Evolutionary conservation across 2,888 invertebrate genomes (phyloP).

Genomic region (Apoda limacodes): DNA sequence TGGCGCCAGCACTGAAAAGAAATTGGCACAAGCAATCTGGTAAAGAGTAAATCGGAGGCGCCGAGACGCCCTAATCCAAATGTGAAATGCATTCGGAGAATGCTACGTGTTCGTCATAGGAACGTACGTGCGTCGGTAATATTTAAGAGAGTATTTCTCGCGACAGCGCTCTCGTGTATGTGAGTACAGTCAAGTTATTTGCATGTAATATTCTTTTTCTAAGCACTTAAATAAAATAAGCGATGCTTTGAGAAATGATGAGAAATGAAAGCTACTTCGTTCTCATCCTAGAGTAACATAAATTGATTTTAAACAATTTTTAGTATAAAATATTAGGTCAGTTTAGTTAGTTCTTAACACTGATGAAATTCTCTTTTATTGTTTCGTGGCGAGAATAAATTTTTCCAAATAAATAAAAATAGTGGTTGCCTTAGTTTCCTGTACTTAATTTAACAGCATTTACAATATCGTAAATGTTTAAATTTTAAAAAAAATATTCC

Average conservation of each 20-base stretch:
- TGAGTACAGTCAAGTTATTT: slow-evolving; percentile 43
- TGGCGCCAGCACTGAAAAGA: slow-evolving; percentile 48
- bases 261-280: slow-evolving; percentile 62
- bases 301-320: too few species aligned
- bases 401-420: too few species aligned
- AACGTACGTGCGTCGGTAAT: slow-evolving; percentile 44
- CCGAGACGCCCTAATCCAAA: slow-evolving; percentile 34
- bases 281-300: too few species aligned
- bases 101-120: slow-evolving; percentile 62
- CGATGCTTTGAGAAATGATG: slow-evolving; percentile 58
- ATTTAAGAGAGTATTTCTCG: slow-evolving; percentile 60
- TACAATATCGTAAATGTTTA: too few species aligned
- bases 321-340: too few species aligned
- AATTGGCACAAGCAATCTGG: slow-evolving; percentile 55
- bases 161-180: slow-evolving; percentile 60
- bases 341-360: too few species aligned
- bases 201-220: too few species aligned
- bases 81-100: slow-evolving; percentile 42
- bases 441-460: too few species aligned
- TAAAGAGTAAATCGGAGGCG: slow-evolving; percentile 31
- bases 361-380: too few species aligned
- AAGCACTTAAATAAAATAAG: slow-evolving; percentile 59
- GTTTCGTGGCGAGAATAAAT: too few species aligned
- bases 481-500: too few species aligned
- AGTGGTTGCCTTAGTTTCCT: too few species aligned